These are phyloP conservation scores for Stegostoma tigrinum DNA, from an alignment of 2,113 vertebrate species.

Conservation along the genomic window DNA sequence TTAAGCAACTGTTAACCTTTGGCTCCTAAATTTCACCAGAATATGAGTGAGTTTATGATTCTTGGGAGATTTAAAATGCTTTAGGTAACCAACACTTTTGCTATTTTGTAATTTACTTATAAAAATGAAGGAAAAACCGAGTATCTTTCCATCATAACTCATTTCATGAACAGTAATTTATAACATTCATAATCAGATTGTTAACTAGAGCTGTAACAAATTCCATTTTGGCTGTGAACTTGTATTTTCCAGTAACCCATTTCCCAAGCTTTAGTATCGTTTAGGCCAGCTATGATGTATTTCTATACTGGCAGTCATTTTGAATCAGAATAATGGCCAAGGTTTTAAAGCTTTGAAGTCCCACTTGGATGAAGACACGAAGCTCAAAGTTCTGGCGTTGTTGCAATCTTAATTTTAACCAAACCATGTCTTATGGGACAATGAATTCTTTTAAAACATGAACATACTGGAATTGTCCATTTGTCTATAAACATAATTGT, in stretches of 20 bases:
- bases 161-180: neutral
- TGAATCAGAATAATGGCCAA: conserved; percentile 15
- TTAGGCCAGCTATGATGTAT: conserved; percentile 34
- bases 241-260: conserved; percentile 31
- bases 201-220: conserved; percentile 34
- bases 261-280: conserved; percentile 24
- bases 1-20: neutral
- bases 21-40: neutral
- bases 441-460: conserved; percentile 18
- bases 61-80: neutral
- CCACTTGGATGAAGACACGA: conserved; percentile 24
- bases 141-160: neutral
- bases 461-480: conserved; percentile 18
- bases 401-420: conserved; percentile 23
- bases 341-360: conserved; percentile 10
- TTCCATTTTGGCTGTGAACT: conserved; percentile 25
- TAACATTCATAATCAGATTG: neutral
- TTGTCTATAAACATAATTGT: neutral
- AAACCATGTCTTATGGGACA: conserved; percentile 10
- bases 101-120: neutral
- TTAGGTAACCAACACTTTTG: neutral
- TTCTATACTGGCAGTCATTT: conserved; percentile 24
- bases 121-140: neutral
- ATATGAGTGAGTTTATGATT: neutral
- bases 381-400: conserved; percentile 20